Conservation (phyloP, 2,113 vertebrate species). For the Lophius piscatorius region DNA sequence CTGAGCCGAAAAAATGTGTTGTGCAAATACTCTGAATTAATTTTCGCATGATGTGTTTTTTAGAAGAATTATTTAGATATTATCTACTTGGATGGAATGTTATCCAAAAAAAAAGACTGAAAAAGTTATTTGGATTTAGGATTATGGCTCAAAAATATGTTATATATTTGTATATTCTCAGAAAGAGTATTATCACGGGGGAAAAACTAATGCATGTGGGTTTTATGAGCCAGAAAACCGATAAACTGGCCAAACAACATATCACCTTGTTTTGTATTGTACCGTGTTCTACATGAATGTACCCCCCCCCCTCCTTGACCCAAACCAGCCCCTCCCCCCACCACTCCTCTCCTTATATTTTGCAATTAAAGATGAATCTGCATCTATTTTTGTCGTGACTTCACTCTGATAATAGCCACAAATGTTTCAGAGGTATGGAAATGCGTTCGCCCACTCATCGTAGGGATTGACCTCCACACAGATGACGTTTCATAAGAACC, state of each 20-base stretch:
- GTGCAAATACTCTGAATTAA: slow-evolving; percentile 8
- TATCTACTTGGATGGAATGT: slow-evolving; percentile 26
- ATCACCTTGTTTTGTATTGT: slow-evolving; percentile 22
- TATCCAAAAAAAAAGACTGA: slow-evolving; percentile 25
- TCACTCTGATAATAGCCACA: slow-evolving; percentile 14
- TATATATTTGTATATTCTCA: too few species aligned
- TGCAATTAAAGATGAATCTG: slow-evolving; percentile 54
- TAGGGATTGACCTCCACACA: slow-evolving; percentile 45
- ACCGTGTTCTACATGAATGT: too few species aligned
- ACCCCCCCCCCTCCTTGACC: slow-evolving; percentile 47
- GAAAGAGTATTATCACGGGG: too few species aligned
- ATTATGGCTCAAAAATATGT: too few species aligned
- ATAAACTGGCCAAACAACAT: slow-evolving; percentile 17
- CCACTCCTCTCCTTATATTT: slow-evolving; percentile 26
- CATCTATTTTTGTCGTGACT: slow-evolving; percentile 24
- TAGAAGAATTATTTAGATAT: slow-evolving; percentile 21
- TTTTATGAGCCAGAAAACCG: slow-evolving; percentile 7
- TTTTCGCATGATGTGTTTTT: slow-evolving; percentile 50
- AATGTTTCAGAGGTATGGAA: slow-evolving; percentile 20
- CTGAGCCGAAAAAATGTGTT: slow-evolving; percentile 21
- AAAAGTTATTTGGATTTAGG: not conserved
- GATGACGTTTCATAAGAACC: slow-evolving; percentile 7
- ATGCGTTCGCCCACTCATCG: slow-evolving; percentile 14
- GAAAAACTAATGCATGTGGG: slow-evolving; percentile 66
- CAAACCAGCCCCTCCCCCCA: too few species aligned